These are phyloP conservation scores for Andinoacara biseriatus DNA, from an alignment of 2,113 vertebrate species.

Conservation along the genomic window DNA sequence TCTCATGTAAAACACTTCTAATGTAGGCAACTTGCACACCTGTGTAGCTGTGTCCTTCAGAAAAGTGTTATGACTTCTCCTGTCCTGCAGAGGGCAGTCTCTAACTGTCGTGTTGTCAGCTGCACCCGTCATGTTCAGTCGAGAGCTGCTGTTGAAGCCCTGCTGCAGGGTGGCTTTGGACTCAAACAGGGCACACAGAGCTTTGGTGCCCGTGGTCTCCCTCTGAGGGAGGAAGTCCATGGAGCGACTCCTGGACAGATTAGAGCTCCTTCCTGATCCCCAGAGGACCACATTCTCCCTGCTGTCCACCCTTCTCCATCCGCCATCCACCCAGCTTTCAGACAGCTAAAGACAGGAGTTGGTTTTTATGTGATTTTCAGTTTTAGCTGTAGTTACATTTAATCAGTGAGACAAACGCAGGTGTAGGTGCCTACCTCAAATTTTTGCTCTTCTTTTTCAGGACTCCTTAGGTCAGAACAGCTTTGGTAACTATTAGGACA, in stretches of 20 bases:
- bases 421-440: conserved; percentile 69
- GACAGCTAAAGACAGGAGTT: conserved; percentile 19
- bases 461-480: conserved; percentile 65
- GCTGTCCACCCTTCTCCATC: conserved; percentile 35
- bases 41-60: conserved; percentile 32
- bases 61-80: conserved; percentile 40
- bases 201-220: conserved; percentile 42
- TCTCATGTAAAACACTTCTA: neutral
- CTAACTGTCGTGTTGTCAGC: neutral
- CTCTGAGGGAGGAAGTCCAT: conserved; percentile 64
- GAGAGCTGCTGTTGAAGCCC: conserved; percentile 44
- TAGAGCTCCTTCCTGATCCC: conserved; percentile 12
- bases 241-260: conserved; percentile 67
- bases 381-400: neutral
- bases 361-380: neutral
- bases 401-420: neutral
- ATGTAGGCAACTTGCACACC: conserved; percentile 37
- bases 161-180: conserved; percentile 60
- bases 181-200: conserved; percentile 77
- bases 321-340: conserved; percentile 28
- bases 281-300: neutral
- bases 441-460: conserved; percentile 48
- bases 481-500: conserved; percentile 82
- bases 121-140: conserved; percentile 1
- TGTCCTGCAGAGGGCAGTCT: conserved; percentile 47